These are phyloP conservation scores for Ageneiosus marmoratus DNA, from an alignment of 2,113 vertebrate genomes.

Conservation along the genomic window DNA sequence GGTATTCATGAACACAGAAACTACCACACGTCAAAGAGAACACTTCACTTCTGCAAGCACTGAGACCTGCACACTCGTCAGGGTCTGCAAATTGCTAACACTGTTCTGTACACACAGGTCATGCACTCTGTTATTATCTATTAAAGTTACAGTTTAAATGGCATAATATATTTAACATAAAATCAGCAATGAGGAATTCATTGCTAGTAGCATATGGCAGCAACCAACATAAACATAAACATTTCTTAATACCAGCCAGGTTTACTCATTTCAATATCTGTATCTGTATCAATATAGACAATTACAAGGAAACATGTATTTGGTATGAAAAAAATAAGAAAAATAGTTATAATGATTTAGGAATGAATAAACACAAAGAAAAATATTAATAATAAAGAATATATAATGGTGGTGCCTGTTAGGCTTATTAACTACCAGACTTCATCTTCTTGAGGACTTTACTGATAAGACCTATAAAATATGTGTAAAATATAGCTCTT, in stretches of 20 bases:
- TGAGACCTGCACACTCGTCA: background rate
- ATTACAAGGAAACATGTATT: background rate
- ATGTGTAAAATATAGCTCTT: background rate
- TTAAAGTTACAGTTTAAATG: background rate
- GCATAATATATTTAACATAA: background rate
- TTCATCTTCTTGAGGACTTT: background rate
- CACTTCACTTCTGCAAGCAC: background rate
- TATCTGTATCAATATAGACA: background rate
- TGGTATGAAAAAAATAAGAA: background rate
- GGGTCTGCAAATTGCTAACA: background rate
- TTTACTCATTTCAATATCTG: background rate
- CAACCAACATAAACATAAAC: background rate
- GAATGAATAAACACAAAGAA: background rate
- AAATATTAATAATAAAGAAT: background rate
- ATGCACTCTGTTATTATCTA: background rate
- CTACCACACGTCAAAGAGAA: background rate
- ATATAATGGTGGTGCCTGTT: background rate
- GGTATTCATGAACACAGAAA: background rate
- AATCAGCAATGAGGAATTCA: background rate
- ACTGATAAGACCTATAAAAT: background rate
- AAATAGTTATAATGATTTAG: too few species aligned
- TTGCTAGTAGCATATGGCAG: background rate
- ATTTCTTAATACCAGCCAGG: background rate
- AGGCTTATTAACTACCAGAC: background rate
- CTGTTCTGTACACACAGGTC: background rate